These are phyloP conservation scores for Sinocyclocheilus rhinocerous DNA, from an alignment of 2,113 vertebrate species.

Conservation along the genomic window DNA sequence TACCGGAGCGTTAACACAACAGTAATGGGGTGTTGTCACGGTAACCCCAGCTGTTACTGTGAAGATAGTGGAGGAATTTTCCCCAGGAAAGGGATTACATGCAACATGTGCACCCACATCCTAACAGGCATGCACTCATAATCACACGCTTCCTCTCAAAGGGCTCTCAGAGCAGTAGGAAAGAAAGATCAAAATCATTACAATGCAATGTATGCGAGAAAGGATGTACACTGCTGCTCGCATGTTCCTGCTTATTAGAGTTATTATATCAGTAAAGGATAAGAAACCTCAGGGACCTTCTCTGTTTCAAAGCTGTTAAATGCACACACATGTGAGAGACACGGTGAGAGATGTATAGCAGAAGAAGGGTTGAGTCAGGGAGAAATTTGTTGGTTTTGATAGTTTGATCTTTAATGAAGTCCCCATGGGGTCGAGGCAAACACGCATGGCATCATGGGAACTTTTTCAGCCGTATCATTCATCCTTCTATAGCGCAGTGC, in stretches of 20 bases:
- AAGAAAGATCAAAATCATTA: not conserved
- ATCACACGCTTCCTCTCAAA: slow-evolving; percentile 18
- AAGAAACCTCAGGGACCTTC: not conserved
- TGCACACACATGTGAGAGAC: not conserved
- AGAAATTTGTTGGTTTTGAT: slow-evolving; percentile 54
- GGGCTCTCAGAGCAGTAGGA: not conserved
- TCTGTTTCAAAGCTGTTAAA: slow-evolving; percentile 30
- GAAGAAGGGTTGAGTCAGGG: slow-evolving; percentile 55
- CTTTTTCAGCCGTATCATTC: slow-evolving; percentile 1
- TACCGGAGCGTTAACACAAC: slow-evolving; percentile 32
- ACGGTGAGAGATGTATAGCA: slow-evolving; percentile 44
- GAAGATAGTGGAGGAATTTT: slow-evolving; percentile 46
- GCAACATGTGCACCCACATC: slow-evolving; percentile 28
- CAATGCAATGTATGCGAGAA: no score
- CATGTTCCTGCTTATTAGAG: not conserved
- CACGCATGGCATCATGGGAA: slow-evolving; percentile 39
- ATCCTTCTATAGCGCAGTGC: slow-evolving; percentile 3
- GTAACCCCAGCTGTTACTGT: slow-evolving; percentile 55
- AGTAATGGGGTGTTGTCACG: slow-evolving; percentile 58
- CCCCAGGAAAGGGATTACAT: slow-evolving; percentile 41
- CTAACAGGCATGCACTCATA: slow-evolving; percentile 31
- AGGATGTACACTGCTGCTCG: not conserved
- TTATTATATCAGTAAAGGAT: not conserved
- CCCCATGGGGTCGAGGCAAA: slow-evolving; percentile 8
- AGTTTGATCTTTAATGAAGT: slow-evolving; percentile 54